Evolutionary conservation across 2,888 invertebrate species (phyloP), one percentile per base, ranked within the genome.

Genomic region (Perithous albicinctus): DNA sequence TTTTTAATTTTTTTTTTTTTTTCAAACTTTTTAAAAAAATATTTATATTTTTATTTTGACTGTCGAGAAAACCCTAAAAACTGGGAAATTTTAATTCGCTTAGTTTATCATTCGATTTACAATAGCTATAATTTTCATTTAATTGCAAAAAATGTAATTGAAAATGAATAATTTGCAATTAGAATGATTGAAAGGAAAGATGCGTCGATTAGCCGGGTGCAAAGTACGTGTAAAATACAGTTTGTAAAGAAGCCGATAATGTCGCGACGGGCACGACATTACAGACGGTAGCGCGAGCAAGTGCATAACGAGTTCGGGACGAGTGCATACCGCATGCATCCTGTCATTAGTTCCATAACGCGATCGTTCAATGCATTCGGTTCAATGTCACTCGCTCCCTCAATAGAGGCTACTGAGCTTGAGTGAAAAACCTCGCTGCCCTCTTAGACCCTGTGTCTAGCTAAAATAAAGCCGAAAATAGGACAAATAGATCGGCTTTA

Each of bases 331-430:
- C 82, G 41, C 41, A 12, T 84, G 87, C 89, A 89, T 91, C 91
- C 91, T 90, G 91, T 91, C 89, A 90, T 90, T 90, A 90, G 85
- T 85, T 85, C 86, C 85, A 88, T 89, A 87, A 90, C 84, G 87
- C 87, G 86, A 85, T 88, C 87, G 87, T 89, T 89, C 85, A 88
- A 86, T 89, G 87, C 89, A 91, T 90, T 90, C 89, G 90, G 91
- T 91, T 91, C 91, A 91, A 91, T 91, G 91, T 91, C 91, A 91
- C 83, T 87, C 87, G 82, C 85, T 88, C 86, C 85, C 88, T 86
- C 87, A n/a, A 59, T 61, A 43, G 43, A 54, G 38, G 32, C 67
- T 43, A 72, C 26, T 41, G 69, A 48, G 51, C 72, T 70, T 64
- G 46, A 64, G 78, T 78, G n/a, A n/a, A n/a, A 66, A 82, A 82